Evolutionary conservation across 2,888 invertebrate genomes (phyloP).

Genomic region (Ophonus ardosiacus): DNA sequence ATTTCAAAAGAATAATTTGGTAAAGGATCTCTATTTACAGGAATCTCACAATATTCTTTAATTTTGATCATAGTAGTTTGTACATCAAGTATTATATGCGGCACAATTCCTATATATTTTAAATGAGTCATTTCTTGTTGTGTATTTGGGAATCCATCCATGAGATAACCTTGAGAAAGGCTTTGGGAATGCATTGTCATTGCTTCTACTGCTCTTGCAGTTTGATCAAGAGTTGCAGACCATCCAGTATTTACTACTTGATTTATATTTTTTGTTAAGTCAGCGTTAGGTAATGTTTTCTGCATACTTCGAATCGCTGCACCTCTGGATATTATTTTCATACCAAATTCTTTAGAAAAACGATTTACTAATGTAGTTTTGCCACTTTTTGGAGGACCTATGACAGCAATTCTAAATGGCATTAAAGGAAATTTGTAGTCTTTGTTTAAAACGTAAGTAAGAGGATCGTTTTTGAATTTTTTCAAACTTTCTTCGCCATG

Average conservation of each 20-base stretch:
- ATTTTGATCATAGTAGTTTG: slow-evolving; percentile 73
- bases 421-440: slow-evolving; percentile 76
- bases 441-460: slow-evolving; percentile 77
- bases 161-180: slow-evolving; percentile 79
- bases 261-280: slow-evolving; percentile 76
- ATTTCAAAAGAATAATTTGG: slow-evolving; percentile 75
- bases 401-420: slow-evolving; percentile 78
- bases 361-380: slow-evolving; percentile 79
- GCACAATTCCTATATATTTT: slow-evolving; percentile 77
- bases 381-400: slow-evolving; percentile 82
- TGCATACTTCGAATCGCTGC: slow-evolving; percentile 77
- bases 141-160: slow-evolving; percentile 81
- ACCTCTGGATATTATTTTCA: slow-evolving; percentile 79
- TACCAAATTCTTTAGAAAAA: slow-evolving; percentile 77
- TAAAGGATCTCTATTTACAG: background rate
- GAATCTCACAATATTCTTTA: slow-evolving; percentile 72
- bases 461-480: slow-evolving; percentile 78
- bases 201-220: slow-evolving; percentile 78
- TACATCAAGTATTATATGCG: slow-evolving; percentile 79
- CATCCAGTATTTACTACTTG: slow-evolving; percentile 75
- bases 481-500: slow-evolving; percentile 75
- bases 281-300: slow-evolving; percentile 77
- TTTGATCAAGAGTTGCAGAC: slow-evolving; percentile 74
- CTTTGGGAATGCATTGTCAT: slow-evolving; percentile 76
- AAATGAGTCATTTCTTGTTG: slow-evolving; percentile 77